Conservation (phyloP, 2,113 vertebrate genomes). For the Psophia crepitans region DNA sequence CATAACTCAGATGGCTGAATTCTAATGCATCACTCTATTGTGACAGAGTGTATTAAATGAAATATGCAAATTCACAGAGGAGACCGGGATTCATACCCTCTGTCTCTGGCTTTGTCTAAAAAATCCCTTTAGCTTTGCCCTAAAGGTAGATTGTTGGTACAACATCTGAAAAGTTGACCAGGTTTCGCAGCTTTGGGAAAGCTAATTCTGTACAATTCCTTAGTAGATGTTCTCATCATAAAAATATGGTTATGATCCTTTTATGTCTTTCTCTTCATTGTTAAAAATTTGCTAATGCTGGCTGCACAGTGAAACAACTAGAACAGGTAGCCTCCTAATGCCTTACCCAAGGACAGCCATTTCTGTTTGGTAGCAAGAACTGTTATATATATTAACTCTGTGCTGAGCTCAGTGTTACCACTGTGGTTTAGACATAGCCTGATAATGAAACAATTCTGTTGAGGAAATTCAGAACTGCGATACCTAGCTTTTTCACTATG, state of each 20-base stretch:
- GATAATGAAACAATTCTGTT: neutral
- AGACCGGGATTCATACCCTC: neutral
- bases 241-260: neutral
- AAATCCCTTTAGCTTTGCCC: neutral
- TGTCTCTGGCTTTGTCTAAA: neutral
- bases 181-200: neutral
- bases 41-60: neutral
- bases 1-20: neutral
- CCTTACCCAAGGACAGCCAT: neutral
- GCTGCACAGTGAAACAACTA: neutral
- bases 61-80: neutral
- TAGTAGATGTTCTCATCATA: neutral
- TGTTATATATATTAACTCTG: neutral
- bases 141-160: neutral
- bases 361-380: neutral
- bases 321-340: neutral
- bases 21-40: neutral
- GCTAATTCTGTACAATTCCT: neutral
- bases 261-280: neutral
- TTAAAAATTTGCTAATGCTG: neutral
- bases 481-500: neutral
- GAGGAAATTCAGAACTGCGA: neutral
- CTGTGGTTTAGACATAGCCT: neutral
- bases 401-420: neutral
- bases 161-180: neutral